Conservation (phyloP, 2,888 invertebrate genomes). For the Diaphora mendica region DNA sequence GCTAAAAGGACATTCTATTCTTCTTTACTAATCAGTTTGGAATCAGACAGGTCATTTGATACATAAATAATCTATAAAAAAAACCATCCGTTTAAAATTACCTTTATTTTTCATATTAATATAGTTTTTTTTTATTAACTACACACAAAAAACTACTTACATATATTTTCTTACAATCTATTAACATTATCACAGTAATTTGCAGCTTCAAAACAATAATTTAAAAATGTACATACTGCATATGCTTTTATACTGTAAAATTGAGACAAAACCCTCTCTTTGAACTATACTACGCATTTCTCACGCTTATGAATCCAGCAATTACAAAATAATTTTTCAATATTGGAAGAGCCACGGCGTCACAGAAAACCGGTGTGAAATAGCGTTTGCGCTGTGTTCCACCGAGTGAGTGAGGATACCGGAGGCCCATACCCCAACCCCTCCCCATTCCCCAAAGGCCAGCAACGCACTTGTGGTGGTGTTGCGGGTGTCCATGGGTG, state of each 20-base stretch:
- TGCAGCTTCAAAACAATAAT: slow-evolving; percentile 35
- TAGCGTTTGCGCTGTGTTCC: too few species aligned
- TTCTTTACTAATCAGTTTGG: too few species aligned
- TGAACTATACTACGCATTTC: not conserved
- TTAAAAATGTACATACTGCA: slow-evolving; percentile 33
- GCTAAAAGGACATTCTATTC: too few species aligned
- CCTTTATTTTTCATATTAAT: slow-evolving; percentile 38
- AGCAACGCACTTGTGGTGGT: too few species aligned
- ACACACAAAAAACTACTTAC: slow-evolving; percentile 29
- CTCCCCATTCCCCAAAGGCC: too few species aligned
- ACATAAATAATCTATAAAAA: not conserved
- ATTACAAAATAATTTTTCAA: too few species aligned
- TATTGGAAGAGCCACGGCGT: too few species aligned
- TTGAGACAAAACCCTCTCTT: not conserved
- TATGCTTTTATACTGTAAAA: slow-evolving; percentile 17
- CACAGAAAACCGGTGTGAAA: too few species aligned
- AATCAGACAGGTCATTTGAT: too few species aligned
- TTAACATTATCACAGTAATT: slow-evolving; percentile 58
- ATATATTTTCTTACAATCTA: slow-evolving; percentile 51
- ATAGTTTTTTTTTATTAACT: slow-evolving; percentile 15
- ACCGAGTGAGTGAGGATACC: too few species aligned
- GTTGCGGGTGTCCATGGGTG: too few species aligned
- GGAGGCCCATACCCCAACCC: too few species aligned
- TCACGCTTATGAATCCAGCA: not conserved
- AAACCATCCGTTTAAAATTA: slow-evolving; percentile 25